Conservation (phyloP, 1,140 invertebrate species). For the Aethina tumida region DNA sequence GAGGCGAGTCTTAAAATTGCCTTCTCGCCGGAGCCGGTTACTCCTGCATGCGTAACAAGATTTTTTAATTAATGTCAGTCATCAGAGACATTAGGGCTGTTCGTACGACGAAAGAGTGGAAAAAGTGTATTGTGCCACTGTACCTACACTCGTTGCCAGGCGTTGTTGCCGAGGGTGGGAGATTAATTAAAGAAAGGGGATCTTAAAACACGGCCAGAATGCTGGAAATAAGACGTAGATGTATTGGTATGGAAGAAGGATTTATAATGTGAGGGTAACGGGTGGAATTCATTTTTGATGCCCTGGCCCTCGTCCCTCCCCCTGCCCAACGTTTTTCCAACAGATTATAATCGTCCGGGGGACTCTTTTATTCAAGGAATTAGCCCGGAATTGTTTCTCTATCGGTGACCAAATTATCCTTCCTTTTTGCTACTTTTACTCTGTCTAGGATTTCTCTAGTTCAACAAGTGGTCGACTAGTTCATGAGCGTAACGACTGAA, state of each 20-base stretch:
- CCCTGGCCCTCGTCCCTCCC: too few species aligned
- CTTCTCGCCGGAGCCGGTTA: conserved; percentile 13
- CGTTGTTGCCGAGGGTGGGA: conserved; percentile 27
- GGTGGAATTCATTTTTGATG: conserved; percentile 32
- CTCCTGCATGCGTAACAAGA: conserved; percentile 32
- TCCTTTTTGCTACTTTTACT: too few species aligned
- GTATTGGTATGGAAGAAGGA: conserved; percentile 34
- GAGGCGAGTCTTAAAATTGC: too few species aligned
- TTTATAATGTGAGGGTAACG: conserved; percentile 32
- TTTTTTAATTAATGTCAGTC: conserved; percentile 34
- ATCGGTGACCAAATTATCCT: too few species aligned
- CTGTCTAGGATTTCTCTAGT: too few species aligned
- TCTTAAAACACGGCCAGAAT: conserved; percentile 32
- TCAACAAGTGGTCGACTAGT: too few species aligned
- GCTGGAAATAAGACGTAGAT: conserved; percentile 34
- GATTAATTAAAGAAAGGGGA: conserved; percentile 34
- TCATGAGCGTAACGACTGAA: too few species aligned
- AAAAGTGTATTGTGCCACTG: conserved; percentile 34
- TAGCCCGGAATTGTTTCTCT: too few species aligned
- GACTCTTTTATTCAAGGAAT: conserved; percentile 4
- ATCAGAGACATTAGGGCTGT: conserved; percentile 28
- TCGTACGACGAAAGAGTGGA: conserved; percentile 23
- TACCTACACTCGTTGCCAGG: conserved; percentile 33
- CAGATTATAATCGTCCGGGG: conserved; percentile 9
- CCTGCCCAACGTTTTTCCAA: too few species aligned